Evolutionary conservation across 2,797 vertebrate species (phyloP).

Genomic region (Brachyalestes nurse): DNA sequence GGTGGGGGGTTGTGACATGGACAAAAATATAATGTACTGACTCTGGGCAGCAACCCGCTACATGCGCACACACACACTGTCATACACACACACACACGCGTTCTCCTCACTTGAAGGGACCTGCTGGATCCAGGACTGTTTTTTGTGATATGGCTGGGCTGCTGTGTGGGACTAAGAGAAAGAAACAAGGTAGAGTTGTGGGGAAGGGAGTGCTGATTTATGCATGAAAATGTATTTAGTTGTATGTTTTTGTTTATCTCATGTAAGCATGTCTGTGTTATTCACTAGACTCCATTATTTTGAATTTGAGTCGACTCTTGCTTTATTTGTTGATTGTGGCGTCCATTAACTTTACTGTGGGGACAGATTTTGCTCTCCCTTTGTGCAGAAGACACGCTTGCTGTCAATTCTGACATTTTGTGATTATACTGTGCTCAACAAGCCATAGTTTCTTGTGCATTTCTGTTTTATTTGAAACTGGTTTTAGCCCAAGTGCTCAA

Average conservation of each 20-base stretch:
- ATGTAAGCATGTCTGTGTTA: neutral
- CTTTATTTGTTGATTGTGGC: neutral
- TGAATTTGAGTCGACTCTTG: neutral
- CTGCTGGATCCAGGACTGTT: slow-evolving; percentile 37
- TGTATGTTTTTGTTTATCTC: neutral
- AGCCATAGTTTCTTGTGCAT: neutral
- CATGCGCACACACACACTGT: slow-evolving; percentile 27
- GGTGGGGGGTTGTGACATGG: slow-evolving; percentile 76
- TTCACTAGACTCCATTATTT: neutral
- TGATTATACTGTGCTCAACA: slow-evolving; percentile 10
- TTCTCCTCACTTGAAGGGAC: slow-evolving; percentile 31
- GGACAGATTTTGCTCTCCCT: neutral
- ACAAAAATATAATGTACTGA: slow-evolving; percentile 80
- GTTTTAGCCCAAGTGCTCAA: neutral
- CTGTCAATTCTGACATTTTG: neutral
- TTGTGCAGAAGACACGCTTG: neutral
- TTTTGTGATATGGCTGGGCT: slow-evolving; percentile 82
- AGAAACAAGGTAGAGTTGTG: slow-evolving; percentile 79
- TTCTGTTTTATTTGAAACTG: slow-evolving; percentile 9
- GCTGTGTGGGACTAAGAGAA: slow-evolving; percentile 86
- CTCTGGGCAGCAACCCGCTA: slow-evolving; percentile 61
- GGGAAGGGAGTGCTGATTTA: neutral
- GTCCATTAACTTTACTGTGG: slow-evolving; percentile 12
- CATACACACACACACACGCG: slow-evolving; percentile 40
- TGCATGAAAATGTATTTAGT: neutral